Base-by-base conservation (phyloP, 2,888 invertebrate species). In the Thecocarcelia acutangulata region DNA sequence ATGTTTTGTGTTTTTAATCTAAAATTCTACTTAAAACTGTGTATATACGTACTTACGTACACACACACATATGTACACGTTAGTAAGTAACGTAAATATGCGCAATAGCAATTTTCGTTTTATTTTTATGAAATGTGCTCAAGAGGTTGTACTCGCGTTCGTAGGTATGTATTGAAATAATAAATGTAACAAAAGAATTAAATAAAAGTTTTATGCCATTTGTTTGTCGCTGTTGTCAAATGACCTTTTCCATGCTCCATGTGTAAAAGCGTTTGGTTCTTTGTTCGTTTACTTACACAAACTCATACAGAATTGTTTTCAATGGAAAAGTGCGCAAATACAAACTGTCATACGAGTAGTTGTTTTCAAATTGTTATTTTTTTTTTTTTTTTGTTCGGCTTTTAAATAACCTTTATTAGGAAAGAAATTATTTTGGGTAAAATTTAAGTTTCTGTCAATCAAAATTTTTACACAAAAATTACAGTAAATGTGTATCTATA, bases 291-390 rank as follows among this genome's bases (percentile, higher is more conserved):
- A 46, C 42, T 28, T n/a, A 61, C 15, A 48, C 13, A 73, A 28
- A 68, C 52, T 42, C 66, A 69, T n/a, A 70, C 42, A 46, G 21
- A 52, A n/a, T 52, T 58, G 48, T 42, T 74, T 82, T 82, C 82
- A 44, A 44, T 64, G 78, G 81, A 82, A 82, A 82, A 82, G 82
- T 82, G 81, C 81, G 81, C 81, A 81, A 81, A 81, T 58, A 40
- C 44, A 56, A 19, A 54, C 8, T 42, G 24, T n/a, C 24, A n/a
- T n/a, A n/a, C n/a, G n/a, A n/a, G 42, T 58, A 77, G 69, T 77
- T 82, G 73, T 54, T 59, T 72, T 75, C 37, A 54, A 75, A 59
- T 59, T 66, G 17, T 64, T 63, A 48, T 50, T 28, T 48, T 11
- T 48, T 58, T 58, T 48, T 28, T 33, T 8, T 37, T 59, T 75